phyloP scores from a whole-genome alignment of 2,797 vertebrate species.

The Delichon dasypus region DNA sequence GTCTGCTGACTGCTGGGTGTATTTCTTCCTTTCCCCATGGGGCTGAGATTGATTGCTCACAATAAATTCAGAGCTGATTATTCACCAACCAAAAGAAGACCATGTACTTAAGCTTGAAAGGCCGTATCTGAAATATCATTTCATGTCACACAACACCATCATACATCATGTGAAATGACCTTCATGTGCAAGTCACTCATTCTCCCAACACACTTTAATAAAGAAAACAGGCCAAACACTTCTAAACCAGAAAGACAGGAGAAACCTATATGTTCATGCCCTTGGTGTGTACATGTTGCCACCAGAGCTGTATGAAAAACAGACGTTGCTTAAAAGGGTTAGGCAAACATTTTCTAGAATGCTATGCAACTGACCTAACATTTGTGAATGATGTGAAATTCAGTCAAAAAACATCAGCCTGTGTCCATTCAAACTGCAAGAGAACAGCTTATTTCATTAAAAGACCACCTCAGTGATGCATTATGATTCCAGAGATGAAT shows the following conservation, averaged over 20 bases:
- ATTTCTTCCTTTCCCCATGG: constrained; percentile 31
- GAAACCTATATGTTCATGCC: background rate
- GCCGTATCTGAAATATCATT: constrained; percentile 14
- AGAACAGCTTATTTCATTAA: background rate
- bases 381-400: background rate
- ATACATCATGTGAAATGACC: background rate
- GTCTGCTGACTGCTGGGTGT: constrained; percentile 24
- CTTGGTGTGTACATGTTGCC: background rate
- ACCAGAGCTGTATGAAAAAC: background rate
- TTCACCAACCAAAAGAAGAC: constrained; percentile 48
- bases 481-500: background rate
- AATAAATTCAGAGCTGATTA: constrained; percentile 56
- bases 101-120: background rate
- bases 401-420: background rate
- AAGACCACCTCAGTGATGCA: background rate
- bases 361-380: background rate
- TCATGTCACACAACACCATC: background rate
- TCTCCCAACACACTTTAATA: background rate
- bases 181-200: background rate
- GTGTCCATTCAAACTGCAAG: background rate
- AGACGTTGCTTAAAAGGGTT: background rate
- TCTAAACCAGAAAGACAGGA: background rate
- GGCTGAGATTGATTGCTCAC: constrained; percentile 32
- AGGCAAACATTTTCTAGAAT: background rate
- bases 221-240: background rate